phyloP scores from a whole-genome alignment of 2,797 vertebrate genomes.

The Cygnus olor region DNA sequence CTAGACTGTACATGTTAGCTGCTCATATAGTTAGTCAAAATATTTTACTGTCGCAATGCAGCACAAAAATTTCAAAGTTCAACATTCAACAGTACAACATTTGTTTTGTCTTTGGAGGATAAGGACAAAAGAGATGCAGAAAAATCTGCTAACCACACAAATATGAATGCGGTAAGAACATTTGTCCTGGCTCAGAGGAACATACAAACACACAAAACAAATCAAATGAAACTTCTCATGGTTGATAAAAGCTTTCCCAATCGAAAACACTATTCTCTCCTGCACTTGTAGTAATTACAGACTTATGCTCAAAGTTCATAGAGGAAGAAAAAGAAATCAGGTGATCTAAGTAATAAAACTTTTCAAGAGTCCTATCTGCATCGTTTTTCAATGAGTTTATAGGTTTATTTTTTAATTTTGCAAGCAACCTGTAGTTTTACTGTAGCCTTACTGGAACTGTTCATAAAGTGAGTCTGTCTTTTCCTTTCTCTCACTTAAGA shows the following conservation, averaged over 20 bases:
- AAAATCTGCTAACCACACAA: constrained; percentile 37
- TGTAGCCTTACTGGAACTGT: neutral
- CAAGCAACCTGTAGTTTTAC: neutral
- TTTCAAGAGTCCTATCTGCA: neutral
- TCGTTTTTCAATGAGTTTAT: neutral
- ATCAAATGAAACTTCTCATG: constrained; percentile 34
- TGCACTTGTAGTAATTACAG: neutral
- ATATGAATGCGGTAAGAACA: constrained; percentile 15
- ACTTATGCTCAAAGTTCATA: neutral
- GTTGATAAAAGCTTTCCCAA: constrained; percentile 22
- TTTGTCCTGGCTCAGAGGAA: constrained; percentile 5
- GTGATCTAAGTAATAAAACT: neutral
- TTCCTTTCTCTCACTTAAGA: neutral
- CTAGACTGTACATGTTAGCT: neutral
- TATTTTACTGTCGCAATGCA: neutral
- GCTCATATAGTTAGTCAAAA: constrained; percentile 58
- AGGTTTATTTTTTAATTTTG: neutral
- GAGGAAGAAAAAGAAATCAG: neutral
- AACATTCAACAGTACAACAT: neutral
- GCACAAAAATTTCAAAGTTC: constrained; percentile 14
- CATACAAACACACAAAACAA: neutral
- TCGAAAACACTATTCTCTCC: neutral
- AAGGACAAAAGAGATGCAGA: constrained; percentile 32
- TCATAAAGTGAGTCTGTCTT: neutral
- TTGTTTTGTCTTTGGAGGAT: constrained; percentile 66